These are phyloP conservation scores for Cyphomyrus plagiostoma DNA, from an alignment of 2,113 vertebrate species.

Conservation along the genomic window DNA sequence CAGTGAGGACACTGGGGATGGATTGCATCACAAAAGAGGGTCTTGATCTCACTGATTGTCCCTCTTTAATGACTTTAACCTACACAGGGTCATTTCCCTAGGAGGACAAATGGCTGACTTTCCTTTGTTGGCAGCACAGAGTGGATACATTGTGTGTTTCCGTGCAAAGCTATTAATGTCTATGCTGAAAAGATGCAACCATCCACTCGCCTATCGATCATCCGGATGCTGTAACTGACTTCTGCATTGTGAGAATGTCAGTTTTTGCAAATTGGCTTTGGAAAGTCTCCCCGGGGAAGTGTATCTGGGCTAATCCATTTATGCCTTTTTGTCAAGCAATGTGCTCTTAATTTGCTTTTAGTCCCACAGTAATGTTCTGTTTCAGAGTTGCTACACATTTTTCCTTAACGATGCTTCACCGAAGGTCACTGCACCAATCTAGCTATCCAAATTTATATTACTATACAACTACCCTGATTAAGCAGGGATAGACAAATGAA, in stretches of 20 bases:
- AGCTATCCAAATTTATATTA: background rate
- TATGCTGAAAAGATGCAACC: background rate
- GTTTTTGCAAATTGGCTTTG: background rate
- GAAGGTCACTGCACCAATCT: background rate
- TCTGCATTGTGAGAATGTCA: background rate
- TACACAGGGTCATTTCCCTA: background rate
- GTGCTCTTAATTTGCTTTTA: background rate
- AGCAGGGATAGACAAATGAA: background rate
- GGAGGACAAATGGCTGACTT: background rate
- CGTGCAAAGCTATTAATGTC: background rate
- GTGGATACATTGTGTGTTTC: background rate
- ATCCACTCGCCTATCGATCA: background rate
- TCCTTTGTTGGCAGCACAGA: background rate
- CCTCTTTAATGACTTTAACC: background rate
- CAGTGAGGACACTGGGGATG: background rate
- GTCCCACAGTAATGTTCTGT: background rate
- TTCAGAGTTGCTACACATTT: background rate
- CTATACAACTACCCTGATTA: background rate
- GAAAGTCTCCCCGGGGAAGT: background rate
- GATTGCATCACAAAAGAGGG: background rate
- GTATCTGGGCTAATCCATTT: background rate
- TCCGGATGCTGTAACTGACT: background rate
- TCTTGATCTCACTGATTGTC: background rate
- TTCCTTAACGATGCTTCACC: background rate
- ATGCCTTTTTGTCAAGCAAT: background rate